Evolutionary conservation across 2,797 vertebrate species (phyloP), one percentile per base, ranked within the genome.

Genomic region (Scolopax rusticola): DNA sequence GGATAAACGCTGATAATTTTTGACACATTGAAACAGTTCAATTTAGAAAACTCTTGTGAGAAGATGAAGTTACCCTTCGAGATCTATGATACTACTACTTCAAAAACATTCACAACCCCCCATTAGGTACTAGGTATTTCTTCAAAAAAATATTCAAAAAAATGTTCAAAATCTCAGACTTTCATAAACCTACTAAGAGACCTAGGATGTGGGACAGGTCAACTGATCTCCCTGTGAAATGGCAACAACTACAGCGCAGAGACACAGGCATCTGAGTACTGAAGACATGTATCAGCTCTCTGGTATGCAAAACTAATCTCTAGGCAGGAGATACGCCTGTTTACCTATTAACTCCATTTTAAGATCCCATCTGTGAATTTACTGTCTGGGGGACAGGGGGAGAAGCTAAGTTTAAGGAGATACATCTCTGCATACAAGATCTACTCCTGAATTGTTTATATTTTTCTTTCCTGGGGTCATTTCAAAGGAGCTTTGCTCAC

Each of bases 391-490:
- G 25, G 20, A 50, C 14, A 23, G 0, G 19, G 15, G 30, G 4
- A 54, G 54, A 79, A 92, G 14, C 36, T 77, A 19, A 59, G 47
- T 79, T 74, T 56, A 21, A 67, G 70, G 48, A 74, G 56, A 78
- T 36, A 11, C 27, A 25, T 63, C 65, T 81, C 54, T 47, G 47
- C 60, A 14, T 11, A 20, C 3, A 7, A 56, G 43, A 87, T 48
- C 32, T 67, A 18, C 54, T 86, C 45, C 69, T 20, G 40, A 17
- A 30, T 85, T 84, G 30, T 59, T 95, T 71, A 19, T 21, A 15
- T 50, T 70, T 93, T 85, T 67, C 45, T 87, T 94, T 83, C 75
- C 75, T 20, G 30, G 40, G 38, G 40, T 89, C 45, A 64, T 93
- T 91, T 84, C 28, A 78, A 53, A 75, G 24, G 32, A 53, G 33